Conservation (phyloP, 30 jellyfish, hydroid and myxozoan genomes). For the Rhopilema esculentum region DNA sequence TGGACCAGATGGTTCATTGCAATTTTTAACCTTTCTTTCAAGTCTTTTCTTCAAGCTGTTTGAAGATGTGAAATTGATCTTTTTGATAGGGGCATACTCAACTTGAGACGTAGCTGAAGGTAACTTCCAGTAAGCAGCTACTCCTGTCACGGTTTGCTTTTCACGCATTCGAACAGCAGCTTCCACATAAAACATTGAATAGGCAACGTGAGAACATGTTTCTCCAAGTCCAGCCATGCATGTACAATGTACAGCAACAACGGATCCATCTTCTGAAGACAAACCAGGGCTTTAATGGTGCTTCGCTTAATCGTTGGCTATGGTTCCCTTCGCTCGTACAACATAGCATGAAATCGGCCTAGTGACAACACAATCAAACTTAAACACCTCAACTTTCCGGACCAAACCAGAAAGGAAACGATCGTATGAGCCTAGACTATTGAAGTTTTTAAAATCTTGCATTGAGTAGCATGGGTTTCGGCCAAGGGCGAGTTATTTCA, state of each 20-base stretch:
- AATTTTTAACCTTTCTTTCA: no score
- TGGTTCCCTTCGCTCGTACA: background rate
- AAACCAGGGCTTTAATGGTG: slow-evolving; percentile 11
- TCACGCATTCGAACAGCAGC: no score
- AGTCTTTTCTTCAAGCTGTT: no score
- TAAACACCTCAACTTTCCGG: background rate
- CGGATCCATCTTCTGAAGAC: slow-evolving; percentile 1
- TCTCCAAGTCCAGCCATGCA: no score
- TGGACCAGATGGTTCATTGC: no score
- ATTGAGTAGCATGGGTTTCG: background rate
- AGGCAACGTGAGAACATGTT: no score
- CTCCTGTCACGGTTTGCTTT: no score
- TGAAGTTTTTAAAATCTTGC: background rate
- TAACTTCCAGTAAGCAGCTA: background rate
- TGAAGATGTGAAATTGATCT: no score
- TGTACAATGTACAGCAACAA: background rate
- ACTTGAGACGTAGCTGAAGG: background rate
- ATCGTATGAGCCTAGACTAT: background rate
- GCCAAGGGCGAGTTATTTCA: background rate
- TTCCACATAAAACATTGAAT: no score
- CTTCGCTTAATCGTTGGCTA: background rate
- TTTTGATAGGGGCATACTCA: slow-evolving; percentile 25
- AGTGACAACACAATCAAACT: no score
- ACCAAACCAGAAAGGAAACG: slow-evolving; percentile 23
- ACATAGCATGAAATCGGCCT: background rate